Conservation (phyloP, 2,113 vertebrate species). For the Azemiops feae region DNA sequence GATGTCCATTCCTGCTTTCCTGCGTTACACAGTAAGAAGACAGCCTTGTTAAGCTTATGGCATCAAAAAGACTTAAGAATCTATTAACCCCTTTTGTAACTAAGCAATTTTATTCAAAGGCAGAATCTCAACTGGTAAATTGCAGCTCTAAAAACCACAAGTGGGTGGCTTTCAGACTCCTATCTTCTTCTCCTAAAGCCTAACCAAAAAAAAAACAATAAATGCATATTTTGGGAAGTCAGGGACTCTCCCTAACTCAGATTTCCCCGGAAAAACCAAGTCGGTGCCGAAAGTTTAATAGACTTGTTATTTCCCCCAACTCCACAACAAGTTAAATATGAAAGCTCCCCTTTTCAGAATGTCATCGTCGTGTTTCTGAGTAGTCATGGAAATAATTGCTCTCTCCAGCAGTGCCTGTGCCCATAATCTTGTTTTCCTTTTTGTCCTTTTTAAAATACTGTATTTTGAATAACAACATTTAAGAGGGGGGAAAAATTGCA, state of each 20-base stretch:
- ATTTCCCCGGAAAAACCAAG: conserved; percentile 41
- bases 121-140: neutral
- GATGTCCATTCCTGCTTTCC: neutral
- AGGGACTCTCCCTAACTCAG: neutral
- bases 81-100: neutral
- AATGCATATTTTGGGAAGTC: conserved; percentile 39
- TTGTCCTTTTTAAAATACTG: conserved; percentile 58
- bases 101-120: neutral
- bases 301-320: conserved; percentile 51
- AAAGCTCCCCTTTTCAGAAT: conserved; percentile 42
- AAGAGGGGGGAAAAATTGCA: conserved; percentile 40
- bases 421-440: conserved; percentile 58
- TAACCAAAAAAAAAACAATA: neutral
- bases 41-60: neutral
- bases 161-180: neutral
- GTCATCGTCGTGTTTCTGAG: conserved; percentile 53
- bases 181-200: neutral
- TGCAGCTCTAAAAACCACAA: neutral
- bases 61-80: neutral
- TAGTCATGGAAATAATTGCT: conserved; percentile 60
- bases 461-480: conserved; percentile 67
- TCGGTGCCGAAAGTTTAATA: conserved; percentile 25
- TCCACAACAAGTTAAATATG: conserved; percentile 49
- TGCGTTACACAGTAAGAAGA: neutral
- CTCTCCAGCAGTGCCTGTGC: conserved; percentile 54